These are phyloP conservation scores for Lordiphosa andalusiaca DNA, from an alignment of 2,888 invertebrate species.

Conservation along the genomic window DNA sequence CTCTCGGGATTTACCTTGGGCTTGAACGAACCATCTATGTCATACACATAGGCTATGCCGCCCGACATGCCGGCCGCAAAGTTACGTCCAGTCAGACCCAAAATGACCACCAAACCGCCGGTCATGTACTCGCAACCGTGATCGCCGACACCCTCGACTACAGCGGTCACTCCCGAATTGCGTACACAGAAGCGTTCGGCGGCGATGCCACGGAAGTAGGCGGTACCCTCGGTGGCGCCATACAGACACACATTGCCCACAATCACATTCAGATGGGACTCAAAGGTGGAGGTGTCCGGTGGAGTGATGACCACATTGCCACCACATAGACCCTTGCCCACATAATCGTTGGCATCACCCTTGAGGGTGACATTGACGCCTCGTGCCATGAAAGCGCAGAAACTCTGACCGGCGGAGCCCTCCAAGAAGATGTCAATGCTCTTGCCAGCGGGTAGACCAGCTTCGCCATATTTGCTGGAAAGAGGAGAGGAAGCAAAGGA, in stretches of 20 bases:
- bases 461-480: conserved; percentile 90
- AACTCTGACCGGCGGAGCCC: conserved; percentile 99
- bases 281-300: conserved; percentile 90
- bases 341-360: conserved; percentile 99
- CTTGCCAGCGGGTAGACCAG: conserved; percentile 90
- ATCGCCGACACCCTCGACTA: conserved; percentile 99
- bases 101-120: conserved; percentile 93
- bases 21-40: conserved; percentile 91
- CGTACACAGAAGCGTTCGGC: conserved; percentile 99
- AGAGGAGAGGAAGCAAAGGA: neutral
- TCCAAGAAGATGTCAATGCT: conserved; percentile 89
- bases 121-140: conserved; percentile 99
- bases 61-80: conserved; percentile 99
- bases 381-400: conserved; percentile 96
- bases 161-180: conserved; percentile 97
- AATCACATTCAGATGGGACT: conserved; percentile 96
- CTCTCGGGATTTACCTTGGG: conserved; percentile 96
- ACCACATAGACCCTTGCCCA: conserved; percentile 96
- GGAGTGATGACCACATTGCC: conserved; percentile 96
- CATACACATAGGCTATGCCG: conserved; percentile 96
- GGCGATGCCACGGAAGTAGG: conserved; percentile 97
- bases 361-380: conserved; percentile 95
- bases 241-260: conserved; percentile 99
- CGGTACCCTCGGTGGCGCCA: conserved; percentile 96
- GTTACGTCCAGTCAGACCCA: conserved; percentile 97